A percentile compares a stretch with the other conserved stretches of the same genome.
Evolutionary conservation across 2,797 vertebrate species (phyloP).

Genomic region (Poeciliopsis paucimaculata): DNA sequence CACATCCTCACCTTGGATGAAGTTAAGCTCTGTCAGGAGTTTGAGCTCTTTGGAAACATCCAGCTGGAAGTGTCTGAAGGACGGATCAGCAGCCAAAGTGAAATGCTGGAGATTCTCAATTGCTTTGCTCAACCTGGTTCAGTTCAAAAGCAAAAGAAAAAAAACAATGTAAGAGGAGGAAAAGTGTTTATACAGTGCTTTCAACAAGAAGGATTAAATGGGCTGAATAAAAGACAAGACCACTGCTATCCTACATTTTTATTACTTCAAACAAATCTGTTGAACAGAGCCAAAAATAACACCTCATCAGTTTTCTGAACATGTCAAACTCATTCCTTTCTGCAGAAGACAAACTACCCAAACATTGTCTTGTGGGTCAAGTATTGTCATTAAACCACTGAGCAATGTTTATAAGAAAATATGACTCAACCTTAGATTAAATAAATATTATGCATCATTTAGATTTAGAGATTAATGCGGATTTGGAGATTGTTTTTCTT

Average conservation of each 20-base stretch:
- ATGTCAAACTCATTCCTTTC: neutral
- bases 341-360: neutral
- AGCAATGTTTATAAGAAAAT: neutral
- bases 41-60: constrained; percentile 93
- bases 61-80: constrained; percentile 94
- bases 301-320: neutral
- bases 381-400: neutral
- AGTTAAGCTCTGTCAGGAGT: constrained; percentile 89
- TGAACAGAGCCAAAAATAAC: constrained; percentile 1
- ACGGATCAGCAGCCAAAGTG: constrained; percentile 86
- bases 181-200: constrained; percentile 13
- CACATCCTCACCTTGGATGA: constrained; percentile 86
- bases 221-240: neutral
- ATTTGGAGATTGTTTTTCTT: neutral
- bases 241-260: neutral
- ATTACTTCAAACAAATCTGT: neutral
- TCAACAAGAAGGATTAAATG: constrained; percentile 2
- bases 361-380: neutral
- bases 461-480: neutral
- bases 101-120: constrained; percentile 92
- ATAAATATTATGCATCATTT: neutral
- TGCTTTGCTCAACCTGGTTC: constrained; percentile 85
- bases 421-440: neutral
- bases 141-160: neutral
- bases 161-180: neutral